Percentiles rank a stretch among this genome's conserved stretches.
Evolutionary conservation across 1,140 invertebrate species (phyloP).

Genomic region (Maconellicoccus hirsutus): DNA sequence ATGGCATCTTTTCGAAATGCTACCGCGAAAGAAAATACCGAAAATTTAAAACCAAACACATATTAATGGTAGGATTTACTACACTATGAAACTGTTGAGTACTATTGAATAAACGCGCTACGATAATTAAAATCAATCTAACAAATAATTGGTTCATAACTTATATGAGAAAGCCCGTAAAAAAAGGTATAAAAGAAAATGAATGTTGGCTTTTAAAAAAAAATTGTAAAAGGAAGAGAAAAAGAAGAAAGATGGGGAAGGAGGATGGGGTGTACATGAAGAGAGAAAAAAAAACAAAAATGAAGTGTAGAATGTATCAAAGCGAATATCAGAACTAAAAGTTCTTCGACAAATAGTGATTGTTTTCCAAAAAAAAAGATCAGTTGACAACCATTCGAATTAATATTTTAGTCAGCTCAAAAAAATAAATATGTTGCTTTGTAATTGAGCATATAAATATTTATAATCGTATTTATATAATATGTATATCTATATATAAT

Average conservation of each 20-base stretch:
- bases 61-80: background rate
- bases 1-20: background rate
- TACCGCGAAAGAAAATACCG: background rate
- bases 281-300: conserved; percentile 6
- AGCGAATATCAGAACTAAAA: background rate
- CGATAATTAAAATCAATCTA: background rate
- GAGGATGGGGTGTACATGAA: background rate
- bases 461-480: background rate
- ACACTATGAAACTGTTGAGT: background rate
- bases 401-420: background rate
- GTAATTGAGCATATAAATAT: conserved; percentile 9
- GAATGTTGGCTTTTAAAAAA: background rate
- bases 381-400: background rate
- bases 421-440: background rate
- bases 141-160: background rate
- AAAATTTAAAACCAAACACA: background rate
- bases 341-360: background rate
- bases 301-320: background rate
- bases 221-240: conserved; percentile 14
- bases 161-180: conserved; percentile 14
- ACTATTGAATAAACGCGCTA: background rate
- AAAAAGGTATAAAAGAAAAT: conserved; percentile 13
- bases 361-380: background rate
- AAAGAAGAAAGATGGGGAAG: background rate
- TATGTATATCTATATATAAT: background rate